Base-by-base conservation (phyloP, 2,113 vertebrate genomes). In the Neotoma lepida region DNA sequence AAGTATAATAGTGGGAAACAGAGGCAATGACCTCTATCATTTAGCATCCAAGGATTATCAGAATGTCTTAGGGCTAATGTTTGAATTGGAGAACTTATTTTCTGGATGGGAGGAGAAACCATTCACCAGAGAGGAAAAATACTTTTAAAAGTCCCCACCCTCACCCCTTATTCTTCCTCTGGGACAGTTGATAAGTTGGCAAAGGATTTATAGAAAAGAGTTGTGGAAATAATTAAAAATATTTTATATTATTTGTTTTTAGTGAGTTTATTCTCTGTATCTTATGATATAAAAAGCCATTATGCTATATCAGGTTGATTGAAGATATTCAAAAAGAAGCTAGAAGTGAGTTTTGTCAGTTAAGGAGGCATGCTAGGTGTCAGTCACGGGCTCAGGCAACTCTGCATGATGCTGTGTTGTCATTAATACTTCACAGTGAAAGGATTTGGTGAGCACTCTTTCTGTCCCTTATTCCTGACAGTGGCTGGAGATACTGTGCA, bases 241-340 rank as follows among this genome's bases (percentile, higher is more conserved):
- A 4, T 39, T 56, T 68, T 80, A 70, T 35, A 66, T 56, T 51
- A 85, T 73, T 30, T 91, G 78, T 68, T 51, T 86, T 66, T 17
- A 61, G 12, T 13, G 73, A 90, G 17, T 77, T 84, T 81, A 63
- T 61, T 82, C 2, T 77, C 49, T 58, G 17, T 82, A 15, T 90
- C 90, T 86, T 86, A 56, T 87, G 0, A 0, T 51, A 2, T 44
- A 68, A 81, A 82, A 77, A 71, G 30, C 17, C 13, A 22, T 78
- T 93, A 6, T 88, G 1, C 39, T 66, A 46, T 80, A 24, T 68
- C 4, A 70, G n/a, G 12, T 7, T 68, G 44, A 90, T 73, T 92
- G 58, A 78, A 74, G 9, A 78, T 87, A 76, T 68, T 80, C 26
- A 89, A 78, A 92, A 89, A 49, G 49, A 92, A 46, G 78, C 70